These are phyloP conservation scores for Rousettus leschenaultii DNA, from an alignment of 2,113 vertebrate species.

Conservation along the genomic window DNA sequence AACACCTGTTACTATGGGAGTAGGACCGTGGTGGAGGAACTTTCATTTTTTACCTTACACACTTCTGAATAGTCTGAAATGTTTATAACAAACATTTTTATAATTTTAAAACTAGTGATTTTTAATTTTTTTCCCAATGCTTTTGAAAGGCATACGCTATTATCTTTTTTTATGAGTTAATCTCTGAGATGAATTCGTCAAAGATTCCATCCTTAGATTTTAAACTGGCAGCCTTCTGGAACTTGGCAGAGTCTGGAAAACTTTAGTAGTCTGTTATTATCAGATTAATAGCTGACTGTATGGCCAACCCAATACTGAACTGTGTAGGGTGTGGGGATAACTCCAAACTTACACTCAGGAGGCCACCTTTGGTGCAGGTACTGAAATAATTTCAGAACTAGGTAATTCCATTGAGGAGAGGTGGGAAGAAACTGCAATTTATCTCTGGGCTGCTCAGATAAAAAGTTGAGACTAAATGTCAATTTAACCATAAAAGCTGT, in stretches of 20 bases:
- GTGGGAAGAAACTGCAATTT: background rate
- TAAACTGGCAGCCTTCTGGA: background rate
- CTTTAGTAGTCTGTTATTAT: background rate
- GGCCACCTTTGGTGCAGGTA: background rate
- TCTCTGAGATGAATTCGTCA: background rate
- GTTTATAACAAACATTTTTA: background rate
- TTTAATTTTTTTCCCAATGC: background rate
- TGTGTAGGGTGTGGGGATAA: background rate
- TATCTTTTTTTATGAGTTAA: background rate
- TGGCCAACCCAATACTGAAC: background rate
- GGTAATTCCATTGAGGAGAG: background rate
- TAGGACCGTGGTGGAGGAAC: background rate
- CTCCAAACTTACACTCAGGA: slow-evolving; percentile 9
- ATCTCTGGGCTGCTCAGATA: background rate
- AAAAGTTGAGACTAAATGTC: background rate
- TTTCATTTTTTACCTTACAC: background rate
- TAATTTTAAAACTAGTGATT: background rate
- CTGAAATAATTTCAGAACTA: slow-evolving; percentile 8
- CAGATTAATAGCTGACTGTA: background rate
- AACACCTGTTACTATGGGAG: background rate
- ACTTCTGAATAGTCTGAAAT: background rate
- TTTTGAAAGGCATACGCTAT: background rate
- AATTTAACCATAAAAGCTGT: background rate
- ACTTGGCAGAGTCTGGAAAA: background rate
- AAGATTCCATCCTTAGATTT: background rate